A percentile compares a stretch with the other conserved stretches of the same genome.
phyloP scores from a whole-genome alignment of 2,888 invertebrate species.

The Hartigia nigra region DNA sequence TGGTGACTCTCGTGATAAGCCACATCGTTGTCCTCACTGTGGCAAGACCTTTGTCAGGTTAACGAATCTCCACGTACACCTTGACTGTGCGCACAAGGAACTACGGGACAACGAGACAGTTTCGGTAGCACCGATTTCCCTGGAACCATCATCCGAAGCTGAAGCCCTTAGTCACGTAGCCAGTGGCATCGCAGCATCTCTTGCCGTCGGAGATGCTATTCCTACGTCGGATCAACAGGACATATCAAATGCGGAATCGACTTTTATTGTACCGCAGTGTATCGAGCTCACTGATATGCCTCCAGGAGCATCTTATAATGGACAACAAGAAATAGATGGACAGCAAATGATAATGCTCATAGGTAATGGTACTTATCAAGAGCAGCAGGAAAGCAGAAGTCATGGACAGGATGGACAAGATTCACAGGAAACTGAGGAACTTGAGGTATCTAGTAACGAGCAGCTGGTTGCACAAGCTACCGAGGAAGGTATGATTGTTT shows the following conservation, averaged over 20 bases:
- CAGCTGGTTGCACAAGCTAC: constrained; percentile 58
- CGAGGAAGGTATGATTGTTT: constrained; percentile 59
- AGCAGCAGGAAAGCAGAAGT: constrained; percentile 24
- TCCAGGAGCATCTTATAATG: constrained; percentile 50
- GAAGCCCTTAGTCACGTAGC: constrained; percentile 71
- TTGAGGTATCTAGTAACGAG: constrained; percentile 52
- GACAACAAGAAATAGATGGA: constrained; percentile 62
- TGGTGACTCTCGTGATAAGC: constrained; percentile 48
- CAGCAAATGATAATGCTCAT: constrained; percentile 62
- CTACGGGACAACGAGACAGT: constrained; percentile 27
- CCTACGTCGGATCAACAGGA: constrained; percentile 71
- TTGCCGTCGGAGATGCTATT: constrained; percentile 69
- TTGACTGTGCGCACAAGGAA: constrained; percentile 55
- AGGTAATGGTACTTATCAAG: constrained; percentile 51
- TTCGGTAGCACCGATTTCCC: constrained; percentile 38
- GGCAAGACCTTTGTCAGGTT: constrained; percentile 78
- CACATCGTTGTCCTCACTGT: constrained; percentile 78
- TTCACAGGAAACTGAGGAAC: constrained; percentile 50
- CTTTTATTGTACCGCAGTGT: constrained; percentile 50
- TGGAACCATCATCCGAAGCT: constrained; percentile 69
- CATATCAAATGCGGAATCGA: constrained; percentile 39
- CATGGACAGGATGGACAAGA: constrained; percentile 35
- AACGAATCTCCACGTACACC: constrained; percentile 72
- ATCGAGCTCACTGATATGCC: constrained; percentile 44
- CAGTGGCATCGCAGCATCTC: constrained; percentile 70